Evolutionary conservation across 2,888 invertebrate species (phyloP).

Genomic region (Nemotelus nigrinus): DNA sequence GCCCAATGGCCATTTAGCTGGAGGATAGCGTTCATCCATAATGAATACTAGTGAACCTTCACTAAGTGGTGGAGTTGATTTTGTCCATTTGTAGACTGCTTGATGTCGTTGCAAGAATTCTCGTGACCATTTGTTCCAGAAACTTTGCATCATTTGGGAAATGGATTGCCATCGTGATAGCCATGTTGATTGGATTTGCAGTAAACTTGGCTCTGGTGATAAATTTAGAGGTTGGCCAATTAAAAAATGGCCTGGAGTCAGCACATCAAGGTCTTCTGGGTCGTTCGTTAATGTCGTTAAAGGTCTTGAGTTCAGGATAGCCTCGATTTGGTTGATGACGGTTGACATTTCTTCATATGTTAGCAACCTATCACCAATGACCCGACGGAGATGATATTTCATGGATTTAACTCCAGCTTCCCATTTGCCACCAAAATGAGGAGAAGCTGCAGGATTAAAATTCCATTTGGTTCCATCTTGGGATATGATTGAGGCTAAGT

Average conservation of each 20-base stretch:
- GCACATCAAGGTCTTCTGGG: slow-evolving; percentile 43
- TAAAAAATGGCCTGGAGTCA: slow-evolving; percentile 31
- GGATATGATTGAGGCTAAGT: slow-evolving; percentile 25
- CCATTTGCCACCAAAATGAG: slow-evolving; percentile 57
- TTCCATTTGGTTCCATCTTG: slow-evolving; percentile 53
- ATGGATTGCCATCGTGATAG: background rate
- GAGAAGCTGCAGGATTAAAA: slow-evolving; percentile 56
- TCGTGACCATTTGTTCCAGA: background rate
- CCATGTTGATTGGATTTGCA: background rate
- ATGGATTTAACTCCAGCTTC: slow-evolving; percentile 55
- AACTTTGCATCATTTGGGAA: background rate
- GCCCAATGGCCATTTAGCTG: too few relatives aligned
- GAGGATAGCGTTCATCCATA: too few relatives aligned
- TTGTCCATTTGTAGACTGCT: background rate
- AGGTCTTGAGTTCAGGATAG: slow-evolving; percentile 54
- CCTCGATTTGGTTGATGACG: slow-evolving; percentile 53
- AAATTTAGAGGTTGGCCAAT: background rate
- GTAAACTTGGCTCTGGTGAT: background rate
- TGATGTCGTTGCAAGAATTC: background rate
- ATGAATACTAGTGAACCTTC: too few relatives aligned
- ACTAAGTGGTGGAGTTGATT: too few relatives aligned
- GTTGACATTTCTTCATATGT: slow-evolving; percentile 55
- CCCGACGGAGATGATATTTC: slow-evolving; percentile 54
- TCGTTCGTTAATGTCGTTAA: slow-evolving; percentile 51
- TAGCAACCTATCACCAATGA: slow-evolving; percentile 51